Evolutionary conservation across 1,140 invertebrate genomes (phyloP).

Genomic region (Penaeus vannamei): DNA sequence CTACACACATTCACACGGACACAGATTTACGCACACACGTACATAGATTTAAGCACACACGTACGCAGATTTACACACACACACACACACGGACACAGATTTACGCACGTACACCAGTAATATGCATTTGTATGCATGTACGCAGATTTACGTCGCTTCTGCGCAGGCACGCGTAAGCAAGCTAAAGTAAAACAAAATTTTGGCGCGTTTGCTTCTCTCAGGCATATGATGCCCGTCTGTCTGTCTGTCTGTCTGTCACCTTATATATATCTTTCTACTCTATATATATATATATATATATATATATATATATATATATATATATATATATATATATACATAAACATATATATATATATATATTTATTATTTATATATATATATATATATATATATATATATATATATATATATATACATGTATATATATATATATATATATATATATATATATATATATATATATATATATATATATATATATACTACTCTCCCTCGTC

Average conservation of each 20-base stretch:
- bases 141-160: too few species aligned
- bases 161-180: too few species aligned
- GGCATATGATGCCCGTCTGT: too few species aligned
- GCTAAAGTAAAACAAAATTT: too few species aligned
- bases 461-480: not conserved
- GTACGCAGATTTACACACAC: too few species aligned
- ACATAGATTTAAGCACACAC: too few species aligned
- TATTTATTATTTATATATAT: not conserved
- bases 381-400: slow-evolving; percentile 16
- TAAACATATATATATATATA: slow-evolving; percentile 10
- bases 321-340: slow-evolving; percentile 16
- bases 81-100: too few species aligned
- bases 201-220: too few species aligned
- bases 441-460: not conserved
- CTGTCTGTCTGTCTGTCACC: not conserved
- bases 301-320: slow-evolving; percentile 16
- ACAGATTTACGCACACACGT: too few species aligned
- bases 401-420: slow-evolving; percentile 7
- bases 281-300: not conserved
- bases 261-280: not conserved
- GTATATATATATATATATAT: slow-evolving; percentile 7
- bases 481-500: not conserved
- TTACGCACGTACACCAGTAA: too few species aligned
- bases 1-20: too few species aligned
- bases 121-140: too few species aligned